These are phyloP conservation scores for Strigamia crassipes DNA, from an alignment of 2,888 invertebrate genomes.

Conservation along the genomic window DNA sequence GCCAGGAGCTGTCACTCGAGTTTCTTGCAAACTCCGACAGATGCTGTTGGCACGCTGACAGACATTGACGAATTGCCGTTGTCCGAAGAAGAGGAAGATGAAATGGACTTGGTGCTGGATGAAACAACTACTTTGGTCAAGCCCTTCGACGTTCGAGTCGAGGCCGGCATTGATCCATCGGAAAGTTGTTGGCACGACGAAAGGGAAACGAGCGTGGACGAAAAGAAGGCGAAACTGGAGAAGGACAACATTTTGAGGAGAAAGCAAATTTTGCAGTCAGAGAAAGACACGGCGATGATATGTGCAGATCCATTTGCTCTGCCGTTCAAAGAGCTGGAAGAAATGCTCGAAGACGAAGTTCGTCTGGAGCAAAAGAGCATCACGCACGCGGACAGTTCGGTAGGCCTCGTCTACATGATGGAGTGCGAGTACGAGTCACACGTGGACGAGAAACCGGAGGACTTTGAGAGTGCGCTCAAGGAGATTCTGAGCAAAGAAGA, in stretches of 20 bases:
- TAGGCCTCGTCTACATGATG: not conserved
- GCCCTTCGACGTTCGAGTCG: not conserved
- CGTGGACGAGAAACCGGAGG: not conserved
- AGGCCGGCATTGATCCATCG: not conserved
- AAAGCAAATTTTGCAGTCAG: not conserved
- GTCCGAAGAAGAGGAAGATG: constrained; percentile 44
- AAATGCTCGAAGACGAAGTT: constrained; percentile 14
- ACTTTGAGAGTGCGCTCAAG: not conserved
- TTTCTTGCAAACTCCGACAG: constrained; percentile 45
- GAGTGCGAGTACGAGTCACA: not conserved
- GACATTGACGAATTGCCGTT: constrained; percentile 46
- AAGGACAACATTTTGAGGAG: not conserved
- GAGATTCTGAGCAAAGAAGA: constrained; percentile 35
- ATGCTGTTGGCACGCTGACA: constrained; percentile 41
- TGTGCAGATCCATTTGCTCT: not conserved
- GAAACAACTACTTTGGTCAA: not conserved
- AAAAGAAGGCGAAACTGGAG: not conserved
- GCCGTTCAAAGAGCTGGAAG: not conserved
- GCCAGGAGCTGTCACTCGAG: constrained; percentile 36
- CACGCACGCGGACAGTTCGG: not conserved
- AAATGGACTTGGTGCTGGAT: not conserved
- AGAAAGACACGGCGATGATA: not conserved
- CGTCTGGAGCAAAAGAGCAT: not conserved
- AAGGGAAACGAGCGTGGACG: not conserved
- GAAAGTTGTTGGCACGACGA: not conserved